phyloP scores from a whole-genome alignment of 2,113 vertebrate species.

The Chionis minor region DNA sequence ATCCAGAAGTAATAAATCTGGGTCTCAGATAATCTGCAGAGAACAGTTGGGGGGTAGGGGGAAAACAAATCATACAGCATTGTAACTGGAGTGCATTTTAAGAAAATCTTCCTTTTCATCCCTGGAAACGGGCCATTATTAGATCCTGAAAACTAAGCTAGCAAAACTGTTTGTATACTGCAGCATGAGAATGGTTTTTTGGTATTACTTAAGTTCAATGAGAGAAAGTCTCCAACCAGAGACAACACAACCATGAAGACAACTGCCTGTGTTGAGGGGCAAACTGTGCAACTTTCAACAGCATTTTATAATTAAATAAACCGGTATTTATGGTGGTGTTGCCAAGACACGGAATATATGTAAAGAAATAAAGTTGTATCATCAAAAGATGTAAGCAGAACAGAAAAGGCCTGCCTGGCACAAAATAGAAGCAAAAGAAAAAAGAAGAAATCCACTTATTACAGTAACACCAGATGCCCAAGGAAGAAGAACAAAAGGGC shows the following conservation, averaged over 20 bases:
- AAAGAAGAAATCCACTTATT: neutral
- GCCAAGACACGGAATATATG: neutral
- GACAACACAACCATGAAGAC: neutral
- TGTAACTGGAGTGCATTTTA: neutral
- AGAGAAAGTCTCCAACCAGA: neutral
- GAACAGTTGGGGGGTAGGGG: neutral
- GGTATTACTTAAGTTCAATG: neutral
- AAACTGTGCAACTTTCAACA: neutral
- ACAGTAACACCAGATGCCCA: neutral
- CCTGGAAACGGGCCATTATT: neutral
- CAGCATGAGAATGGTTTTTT: neutral
- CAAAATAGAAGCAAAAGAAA: neutral
- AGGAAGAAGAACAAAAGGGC: constrained; percentile 11
- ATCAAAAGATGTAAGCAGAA: neutral
- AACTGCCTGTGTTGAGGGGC: neutral
- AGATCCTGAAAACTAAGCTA: neutral
- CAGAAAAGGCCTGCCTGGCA: neutral
- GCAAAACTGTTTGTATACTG: neutral
- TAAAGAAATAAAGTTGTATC: neutral
- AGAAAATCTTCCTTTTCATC: neutral
- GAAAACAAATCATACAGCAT: neutral
- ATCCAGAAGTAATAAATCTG: neutral
- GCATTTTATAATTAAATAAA: neutral
- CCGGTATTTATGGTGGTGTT: neutral
- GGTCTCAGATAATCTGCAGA: neutral